These are phyloP conservation scores for Planiliza haematocheilus DNA, from an alignment of 2,113 vertebrate species.

Conservation along the genomic window DNA sequence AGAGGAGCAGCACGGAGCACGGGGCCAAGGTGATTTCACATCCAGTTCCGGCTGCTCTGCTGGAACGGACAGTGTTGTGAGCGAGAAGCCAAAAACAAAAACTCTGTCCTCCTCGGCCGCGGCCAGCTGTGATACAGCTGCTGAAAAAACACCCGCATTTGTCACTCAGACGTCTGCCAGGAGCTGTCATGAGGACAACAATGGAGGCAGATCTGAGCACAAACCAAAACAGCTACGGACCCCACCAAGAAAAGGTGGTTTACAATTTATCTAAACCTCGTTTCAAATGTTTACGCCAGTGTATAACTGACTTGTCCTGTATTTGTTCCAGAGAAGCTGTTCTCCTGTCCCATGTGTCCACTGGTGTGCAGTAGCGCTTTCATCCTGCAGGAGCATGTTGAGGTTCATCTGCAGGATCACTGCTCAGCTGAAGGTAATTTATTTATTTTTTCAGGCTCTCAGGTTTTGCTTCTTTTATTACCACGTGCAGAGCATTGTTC, in stretches of 20 bases:
- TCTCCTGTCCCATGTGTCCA: slow-evolving; percentile 91
- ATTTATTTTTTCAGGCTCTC: too few relatives aligned
- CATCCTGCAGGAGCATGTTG: slow-evolving; percentile 81
- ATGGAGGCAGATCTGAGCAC: slow-evolving; percentile 12
- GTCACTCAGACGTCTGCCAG: neutral
- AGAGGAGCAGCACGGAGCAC: slow-evolving; percentile 57
- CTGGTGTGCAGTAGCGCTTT: slow-evolving; percentile 79
- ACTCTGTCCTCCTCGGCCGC: neutral
- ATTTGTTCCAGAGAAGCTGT: slow-evolving; percentile 69
- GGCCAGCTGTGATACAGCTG: neutral
- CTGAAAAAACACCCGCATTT: neutral
- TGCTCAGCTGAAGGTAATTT: slow-evolving; percentile 53
- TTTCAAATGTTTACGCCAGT: neutral
- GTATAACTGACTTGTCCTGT: neutral
- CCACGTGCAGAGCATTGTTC: neutral
- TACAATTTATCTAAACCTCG: neutral
- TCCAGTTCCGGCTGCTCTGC: neutral
- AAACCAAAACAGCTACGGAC: slow-evolving; percentile 48
- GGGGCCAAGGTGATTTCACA: too few relatives aligned
- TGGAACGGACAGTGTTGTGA: neutral
- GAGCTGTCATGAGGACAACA: neutral
- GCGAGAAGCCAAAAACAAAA: neutral
- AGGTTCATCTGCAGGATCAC: slow-evolving; percentile 78
- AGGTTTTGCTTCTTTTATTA: too few relatives aligned
- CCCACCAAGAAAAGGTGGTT: slow-evolving; percentile 51